Evolutionary conservation across 2,797 vertebrate species (phyloP), one percentile per base, ranked within the genome.

Genomic region (Mallotus villosus): DNA sequence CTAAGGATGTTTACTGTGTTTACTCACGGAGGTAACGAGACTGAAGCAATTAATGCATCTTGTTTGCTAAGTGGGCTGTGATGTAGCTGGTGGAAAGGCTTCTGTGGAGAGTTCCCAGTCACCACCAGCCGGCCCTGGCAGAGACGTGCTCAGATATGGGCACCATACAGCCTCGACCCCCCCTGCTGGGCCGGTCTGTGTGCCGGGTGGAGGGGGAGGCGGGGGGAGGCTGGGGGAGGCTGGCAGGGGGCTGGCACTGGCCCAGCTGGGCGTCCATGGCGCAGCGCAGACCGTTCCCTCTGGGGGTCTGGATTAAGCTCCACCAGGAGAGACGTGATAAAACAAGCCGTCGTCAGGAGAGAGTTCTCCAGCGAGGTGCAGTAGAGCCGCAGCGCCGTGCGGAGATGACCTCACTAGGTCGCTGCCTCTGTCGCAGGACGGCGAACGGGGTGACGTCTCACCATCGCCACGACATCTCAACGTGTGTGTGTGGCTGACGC

Each of bases 31-130:
- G 79, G 76, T 78, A 85, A 90, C 84, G 83, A 85, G 58, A 37
- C 67, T 79, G 71, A 68, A 67, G 82, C 80, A 85, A 86, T 87
- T 87, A 89, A 84, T 84, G 58, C 62, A 69, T 71, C 76, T 80
- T 85, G 78, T 88, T 84, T 79, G 78, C 84, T 81, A 76, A 84
- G 51, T 66, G 77, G 78, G 67, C 17, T 8, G 55, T 69, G 80
- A 70, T 74, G 74, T 67, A 16, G 53, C 62, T 55, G 71, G 55
- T 72, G 64, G 74, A 68, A 71, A 22, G 25, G 25, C 19, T 65
- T n/a, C 63, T 24, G 21, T 14, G 41, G 14, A 64, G 9, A 25
- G 32, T 53, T 12, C 67, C 75, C 22, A 70, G 72, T 78, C 82
- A 37, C 49, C 51, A 77, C 62, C 64, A 63, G 72, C 24, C 71